Evolutionary conservation across 2,888 invertebrate genomes (phyloP).

Genomic region (Gastrophysa polygoni): DNA sequence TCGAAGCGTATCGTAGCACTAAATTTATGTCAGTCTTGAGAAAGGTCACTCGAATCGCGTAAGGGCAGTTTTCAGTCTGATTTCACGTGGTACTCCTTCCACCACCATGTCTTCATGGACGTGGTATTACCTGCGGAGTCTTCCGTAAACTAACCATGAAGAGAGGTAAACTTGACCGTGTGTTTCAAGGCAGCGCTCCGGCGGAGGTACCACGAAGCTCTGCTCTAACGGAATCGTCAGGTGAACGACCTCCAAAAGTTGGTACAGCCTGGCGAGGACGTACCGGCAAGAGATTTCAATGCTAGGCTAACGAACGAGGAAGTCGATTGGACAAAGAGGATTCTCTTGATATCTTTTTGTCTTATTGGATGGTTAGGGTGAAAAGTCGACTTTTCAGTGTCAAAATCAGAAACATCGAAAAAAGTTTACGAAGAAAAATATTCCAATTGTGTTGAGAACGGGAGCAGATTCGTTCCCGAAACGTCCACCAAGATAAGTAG

Average conservation of each 20-base stretch:
- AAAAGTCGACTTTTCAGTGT: not conserved
- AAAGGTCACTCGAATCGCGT: slow-evolving; percentile 17
- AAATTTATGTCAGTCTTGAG: slow-evolving; percentile 28
- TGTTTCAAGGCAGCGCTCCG: slow-evolving; percentile 51
- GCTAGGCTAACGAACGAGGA: slow-evolving; percentile 44
- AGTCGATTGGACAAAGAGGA: slow-evolving; percentile 39
- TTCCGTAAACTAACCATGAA: slow-evolving; percentile 56
- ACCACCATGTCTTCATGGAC: slow-evolving; percentile 25
- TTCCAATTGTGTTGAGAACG: too few species aligned
- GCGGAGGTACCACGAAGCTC: slow-evolving; percentile 54
- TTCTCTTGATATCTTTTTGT: slow-evolving; percentile 28
- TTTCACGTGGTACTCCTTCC: slow-evolving; percentile 36
- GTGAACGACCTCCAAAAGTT: slow-evolving; percentile 58
- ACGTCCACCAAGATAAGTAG: too few species aligned
- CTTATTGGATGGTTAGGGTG: not conserved
- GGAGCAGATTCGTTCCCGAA: too few species aligned
- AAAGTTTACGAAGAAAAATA: too few species aligned
- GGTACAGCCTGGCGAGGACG: slow-evolving; percentile 17
- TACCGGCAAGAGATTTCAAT: slow-evolving; percentile 38
- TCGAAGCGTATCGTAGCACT: slow-evolving; percentile 16
- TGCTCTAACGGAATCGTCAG: slow-evolving; percentile 38
- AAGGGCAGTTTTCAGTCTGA: not conserved
- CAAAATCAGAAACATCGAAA: too few species aligned
- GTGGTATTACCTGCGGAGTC: slow-evolving; percentile 45
- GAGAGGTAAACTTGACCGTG: slow-evolving; percentile 59